phyloP scores from a whole-genome alignment of 2,888 invertebrate species.

The Tenodera sinensis region DNA sequence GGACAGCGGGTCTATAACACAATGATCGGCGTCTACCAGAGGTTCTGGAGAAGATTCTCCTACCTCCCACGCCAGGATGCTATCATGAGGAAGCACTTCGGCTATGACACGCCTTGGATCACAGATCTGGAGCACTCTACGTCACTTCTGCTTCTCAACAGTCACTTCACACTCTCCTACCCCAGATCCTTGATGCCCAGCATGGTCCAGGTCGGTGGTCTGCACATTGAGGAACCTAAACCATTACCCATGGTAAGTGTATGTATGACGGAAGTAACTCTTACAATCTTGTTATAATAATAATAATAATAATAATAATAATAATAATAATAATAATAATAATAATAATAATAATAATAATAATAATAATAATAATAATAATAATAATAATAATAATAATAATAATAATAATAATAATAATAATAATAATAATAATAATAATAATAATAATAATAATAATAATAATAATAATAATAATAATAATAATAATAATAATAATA shows the following conservation, averaged over 20 bases:
- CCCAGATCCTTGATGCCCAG: conserved; percentile 36
- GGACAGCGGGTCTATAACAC: conserved; percentile 48
- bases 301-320: too few species aligned
- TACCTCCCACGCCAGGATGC: conserved; percentile 13
- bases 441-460: too few species aligned
- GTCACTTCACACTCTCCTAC: conserved; percentile 35
- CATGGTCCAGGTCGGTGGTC: conserved; percentile 38
- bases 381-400: too few species aligned
- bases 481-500: too few species aligned
- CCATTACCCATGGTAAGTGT: conserved; percentile 22
- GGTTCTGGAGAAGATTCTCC: background rate
- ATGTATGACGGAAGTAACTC: too few species aligned
- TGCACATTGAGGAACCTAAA: conserved; percentile 37
- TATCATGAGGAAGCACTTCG: conserved; percentile 18
- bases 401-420: too few species aligned
- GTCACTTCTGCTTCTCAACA: conserved; percentile 36
- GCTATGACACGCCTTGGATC: conserved; percentile 24
- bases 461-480: too few species aligned
- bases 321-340: too few species aligned
- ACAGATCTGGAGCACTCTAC: conserved; percentile 31
- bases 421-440: too few species aligned
- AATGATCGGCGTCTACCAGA: conserved; percentile 31
- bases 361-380: too few species aligned
- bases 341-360: too few species aligned
- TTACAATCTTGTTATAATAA: too few species aligned